These are phyloP conservation scores for Anagrus nilaparvatae DNA, from an alignment of 1,140 invertebrate genomes.

Conservation along the genomic window DNA sequence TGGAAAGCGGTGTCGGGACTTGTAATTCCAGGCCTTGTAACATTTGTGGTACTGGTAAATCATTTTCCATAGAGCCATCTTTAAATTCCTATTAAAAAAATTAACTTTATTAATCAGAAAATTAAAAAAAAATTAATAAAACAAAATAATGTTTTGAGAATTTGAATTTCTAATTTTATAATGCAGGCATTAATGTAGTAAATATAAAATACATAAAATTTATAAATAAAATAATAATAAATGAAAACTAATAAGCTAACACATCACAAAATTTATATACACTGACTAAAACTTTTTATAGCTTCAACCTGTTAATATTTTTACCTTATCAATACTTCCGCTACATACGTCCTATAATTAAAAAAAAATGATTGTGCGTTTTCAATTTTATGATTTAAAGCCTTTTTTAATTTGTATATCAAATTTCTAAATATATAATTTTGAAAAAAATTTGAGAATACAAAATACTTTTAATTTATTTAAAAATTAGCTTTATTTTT, in stretches of 20 bases:
- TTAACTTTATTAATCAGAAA: no score
- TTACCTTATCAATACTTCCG: constrained; percentile 17
- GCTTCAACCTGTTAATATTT: constrained; percentile 13
- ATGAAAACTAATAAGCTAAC: no score
- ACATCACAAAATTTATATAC: no score
- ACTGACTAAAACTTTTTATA: no score
- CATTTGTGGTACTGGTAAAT: constrained; percentile 24
- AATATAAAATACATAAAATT: no score
- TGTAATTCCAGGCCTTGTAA: constrained; percentile 33
- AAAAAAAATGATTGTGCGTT: constrained; percentile 15
- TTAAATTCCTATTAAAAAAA: constrained; percentile 35
- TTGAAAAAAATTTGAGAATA: constrained; percentile 16
- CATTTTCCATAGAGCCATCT: constrained; percentile 29
- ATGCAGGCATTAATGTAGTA: no score
- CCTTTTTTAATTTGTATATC: neutral
- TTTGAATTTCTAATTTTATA: no score
- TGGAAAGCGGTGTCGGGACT: constrained; percentile 24
- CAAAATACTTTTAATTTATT: constrained; percentile 11
- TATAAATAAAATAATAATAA: no score
- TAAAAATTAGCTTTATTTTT: neutral
- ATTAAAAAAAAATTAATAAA: no score
- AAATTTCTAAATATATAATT: neutral
- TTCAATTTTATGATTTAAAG: constrained; percentile 6
- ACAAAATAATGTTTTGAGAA: constrained; percentile 15
- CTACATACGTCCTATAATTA: constrained; percentile 13